Evolutionary conservation across 1,140 invertebrate genomes (phyloP), one percentile per base, ranked within the genome.

Genomic region (Bombus impatiens): DNA sequence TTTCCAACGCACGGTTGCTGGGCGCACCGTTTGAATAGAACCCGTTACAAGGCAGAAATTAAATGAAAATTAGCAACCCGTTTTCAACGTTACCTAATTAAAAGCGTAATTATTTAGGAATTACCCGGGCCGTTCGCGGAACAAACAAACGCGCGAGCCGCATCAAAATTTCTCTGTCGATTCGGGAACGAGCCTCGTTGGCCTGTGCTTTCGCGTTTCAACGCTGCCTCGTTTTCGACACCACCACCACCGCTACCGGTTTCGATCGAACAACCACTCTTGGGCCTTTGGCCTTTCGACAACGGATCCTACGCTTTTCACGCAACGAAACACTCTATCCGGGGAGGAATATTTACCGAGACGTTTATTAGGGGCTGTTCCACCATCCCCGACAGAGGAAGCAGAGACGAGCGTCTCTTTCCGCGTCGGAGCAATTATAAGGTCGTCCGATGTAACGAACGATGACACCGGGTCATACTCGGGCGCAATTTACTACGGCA

Each of bases 351-450:
- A 78, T 42, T 62, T 62, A 42, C 57, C n/a, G 44, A 70, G 53
- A 62, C 77, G 47, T 84, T 84, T 84, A 84, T 84, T 47, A 53
- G 47, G 37, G 35, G 9, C 42, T 28, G 3, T 13, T 37, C 2
- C 15, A 15, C 10, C 67, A 6, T 70, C 28, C 2, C 15, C 15
- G 18, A 8, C 22, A 10, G 10, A 62, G 59, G 59, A 62, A 62
- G 59, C 47, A 15, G 40, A 40, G 40, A 42, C 65, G 47, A 15
- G 37, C 42, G 74, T 59, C 57, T 44, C 42, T 57, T 40, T 57
- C 44, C 57, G 53, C 53, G 67, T 44, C 71, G 72, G n/a, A 74
- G 80, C 75, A 90, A 90, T 90, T 90, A 89, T 57, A 82, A 87
- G 68, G 74, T 79, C 86, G 86, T 59, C 53, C 42, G 74, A 82